These are phyloP conservation scores for Papilio protenor DNA, from an alignment of 2,888 invertebrate species.

Conservation along the genomic window DNA sequence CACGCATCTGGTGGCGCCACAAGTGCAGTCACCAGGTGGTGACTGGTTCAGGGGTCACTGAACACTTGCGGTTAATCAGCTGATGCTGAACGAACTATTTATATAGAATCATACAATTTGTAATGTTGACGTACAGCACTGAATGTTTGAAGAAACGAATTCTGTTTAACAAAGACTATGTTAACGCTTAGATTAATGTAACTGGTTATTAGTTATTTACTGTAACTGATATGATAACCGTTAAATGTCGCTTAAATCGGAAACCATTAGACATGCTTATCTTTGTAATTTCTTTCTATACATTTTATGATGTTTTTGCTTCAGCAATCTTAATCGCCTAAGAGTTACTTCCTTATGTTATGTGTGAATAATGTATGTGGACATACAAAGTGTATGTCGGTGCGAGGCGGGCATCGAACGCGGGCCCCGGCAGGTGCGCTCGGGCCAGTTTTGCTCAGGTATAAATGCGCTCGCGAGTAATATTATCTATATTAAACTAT, in stretches of 20 bases:
- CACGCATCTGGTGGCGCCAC: conserved; percentile 14
- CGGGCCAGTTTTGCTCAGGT: conserved; percentile 39
- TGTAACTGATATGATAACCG: not conserved
- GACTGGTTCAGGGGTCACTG: conserved; percentile 11
- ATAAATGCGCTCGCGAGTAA: not conserved
- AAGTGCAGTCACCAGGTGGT: conserved; percentile 16
- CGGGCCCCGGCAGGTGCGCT: conserved; percentile 38
- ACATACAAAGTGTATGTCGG: not conserved
- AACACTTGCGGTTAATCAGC: conserved; percentile 14
- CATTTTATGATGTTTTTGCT: not conserved
- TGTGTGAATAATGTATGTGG: conserved; percentile 34
- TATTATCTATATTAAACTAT: not conserved
- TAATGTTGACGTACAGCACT: not conserved
- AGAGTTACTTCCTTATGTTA: conserved; percentile 23
- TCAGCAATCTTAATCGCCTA: not conserved
- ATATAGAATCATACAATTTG: no score
- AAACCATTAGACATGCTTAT: conserved; percentile 4
- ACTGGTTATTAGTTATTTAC: not conserved
- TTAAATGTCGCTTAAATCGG: conserved; percentile 11
- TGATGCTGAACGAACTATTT: not conserved
- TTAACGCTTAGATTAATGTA: not conserved
- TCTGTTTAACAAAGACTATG: not conserved
- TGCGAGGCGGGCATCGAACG: conserved; percentile 42
- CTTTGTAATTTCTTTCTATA: not conserved
- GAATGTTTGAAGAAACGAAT: not conserved